Conservation (phyloP, 2,113 vertebrate genomes). For the Columba janthina region DNA sequence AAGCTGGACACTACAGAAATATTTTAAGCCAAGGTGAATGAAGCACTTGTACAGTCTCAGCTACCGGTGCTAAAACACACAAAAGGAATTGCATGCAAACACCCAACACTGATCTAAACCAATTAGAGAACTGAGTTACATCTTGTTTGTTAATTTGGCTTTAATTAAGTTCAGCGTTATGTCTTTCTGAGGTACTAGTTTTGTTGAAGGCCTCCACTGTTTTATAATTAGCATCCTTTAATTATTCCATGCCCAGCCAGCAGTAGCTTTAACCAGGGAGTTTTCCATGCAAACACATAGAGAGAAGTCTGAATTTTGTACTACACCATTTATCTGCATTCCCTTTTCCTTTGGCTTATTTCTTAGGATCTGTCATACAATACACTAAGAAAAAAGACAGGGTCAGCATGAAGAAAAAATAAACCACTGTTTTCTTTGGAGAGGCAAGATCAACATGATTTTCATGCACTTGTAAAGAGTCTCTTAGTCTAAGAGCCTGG, state of each 20-base stretch:
- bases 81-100: neutral
- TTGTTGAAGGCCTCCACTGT: neutral
- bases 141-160: neutral
- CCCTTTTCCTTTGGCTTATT: neutral
- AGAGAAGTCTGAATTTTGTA: neutral
- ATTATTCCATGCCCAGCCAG: neutral
- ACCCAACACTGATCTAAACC: neutral
- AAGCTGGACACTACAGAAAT: neutral
- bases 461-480: neutral
- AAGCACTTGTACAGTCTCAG: neutral
- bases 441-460: neutral
- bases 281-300: neutral
- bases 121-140: neutral
- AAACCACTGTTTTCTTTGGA: neutral
- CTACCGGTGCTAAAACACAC: neutral
- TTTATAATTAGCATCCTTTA: conserved; percentile 17
- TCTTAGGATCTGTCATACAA: neutral
- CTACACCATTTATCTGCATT: neutral
- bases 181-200: neutral
- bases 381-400: neutral
- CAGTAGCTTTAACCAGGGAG: neutral
- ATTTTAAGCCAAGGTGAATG: neutral
- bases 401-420: neutral
- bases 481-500: neutral
- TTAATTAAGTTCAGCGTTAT: conserved; percentile 9